A percentile compares a stretch with the other conserved stretches of the same genome.
These are phyloP conservation scores for Mesopsocus fuscifrons DNA, from an alignment of 2,888 invertebrate genomes.

Conservation along the genomic window DNA sequence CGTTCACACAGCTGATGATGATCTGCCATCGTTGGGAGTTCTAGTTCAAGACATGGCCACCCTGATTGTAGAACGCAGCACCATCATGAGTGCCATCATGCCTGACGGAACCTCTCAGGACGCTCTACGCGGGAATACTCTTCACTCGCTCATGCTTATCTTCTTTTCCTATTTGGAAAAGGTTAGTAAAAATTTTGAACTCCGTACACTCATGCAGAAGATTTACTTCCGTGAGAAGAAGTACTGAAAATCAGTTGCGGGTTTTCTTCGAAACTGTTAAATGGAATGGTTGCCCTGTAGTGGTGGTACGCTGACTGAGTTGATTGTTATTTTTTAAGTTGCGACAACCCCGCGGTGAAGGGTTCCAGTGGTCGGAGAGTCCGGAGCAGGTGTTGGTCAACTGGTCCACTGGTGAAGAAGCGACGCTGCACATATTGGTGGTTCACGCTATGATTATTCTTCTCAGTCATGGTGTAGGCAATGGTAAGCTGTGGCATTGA, in stretches of 20 bases:
- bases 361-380: slow-evolving; percentile 41
- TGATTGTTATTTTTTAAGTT: no score
- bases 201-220: no score
- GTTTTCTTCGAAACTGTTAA: no score
- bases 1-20: slow-evolving; percentile 42
- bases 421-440: slow-evolving; percentile 56
- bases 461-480: slow-evolving; percentile 44
- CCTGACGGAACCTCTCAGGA: slow-evolving; percentile 33
- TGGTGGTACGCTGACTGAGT: no score
- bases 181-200: no score
- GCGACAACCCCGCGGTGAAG: slow-evolving; percentile 38
- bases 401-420: slow-evolving; percentile 56
- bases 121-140: slow-evolving; percentile 29
- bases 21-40: slow-evolving; percentile 17
- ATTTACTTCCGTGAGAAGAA: no score
- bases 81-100: slow-evolving; percentile 64
- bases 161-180: slow-evolving; percentile 57
- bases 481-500: not conserved
- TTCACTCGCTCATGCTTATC: slow-evolving; percentile 50
- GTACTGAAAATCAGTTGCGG: no score
- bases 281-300: no score
- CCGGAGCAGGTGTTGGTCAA: slow-evolving; percentile 59
- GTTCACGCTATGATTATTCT: slow-evolving; percentile 72
- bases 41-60: slow-evolving; percentile 61
- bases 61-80: slow-evolving; percentile 75